Base-by-base conservation (phyloP, 2,888 invertebrate species). In the Fragum fragum region DNA sequence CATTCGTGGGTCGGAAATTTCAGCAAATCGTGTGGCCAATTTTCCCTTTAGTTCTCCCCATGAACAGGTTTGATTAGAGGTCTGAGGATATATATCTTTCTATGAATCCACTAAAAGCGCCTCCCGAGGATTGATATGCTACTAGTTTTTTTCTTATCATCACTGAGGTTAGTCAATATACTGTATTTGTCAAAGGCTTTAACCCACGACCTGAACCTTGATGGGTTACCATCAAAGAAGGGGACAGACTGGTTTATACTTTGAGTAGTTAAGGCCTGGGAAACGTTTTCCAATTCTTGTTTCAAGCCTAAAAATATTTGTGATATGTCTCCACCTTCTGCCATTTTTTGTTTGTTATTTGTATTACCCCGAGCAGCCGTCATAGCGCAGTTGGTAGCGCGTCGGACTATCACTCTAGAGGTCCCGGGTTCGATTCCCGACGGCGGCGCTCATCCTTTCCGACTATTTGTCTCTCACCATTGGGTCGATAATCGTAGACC, bases 31-130 rank as follows among this genome's bases (percentile, higher is more conserved):
- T n/a, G 14, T 26, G 42, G 63, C 32, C 1, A 74, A 29, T 29
- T 74, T 23, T 75, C 39, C 21, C 36, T 32, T 0, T 28, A 32
- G n/a, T 21, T 57, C 57, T 6, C 23, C 23, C 57, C 57, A 75
- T 11, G 68, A 26, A 14, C 28, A 28, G 23, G n/a, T 7, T 1
- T 21, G 73, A 26, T 61, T 23, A n/a, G 39, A 21, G 18, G 1
- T 61, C 21, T 6, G 39, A 21, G 18, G 1, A 3, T 9, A 61
- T 73, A 29, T 23, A 73, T 28, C 73, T 21, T 26, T 73, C 57
- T 26, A 73, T 73, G 36, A 73, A 73, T 2, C 73, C 73, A 26
- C 39, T 39, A 1, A 73, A 59, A 61, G 61, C 61, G 18, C 73
- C 73, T 1, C 36, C n/a, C 3, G 36, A 57, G 2, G 32, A 23